Conservation (phyloP, 1,140 invertebrate genomes). For the Ceratina calcarata region DNA sequence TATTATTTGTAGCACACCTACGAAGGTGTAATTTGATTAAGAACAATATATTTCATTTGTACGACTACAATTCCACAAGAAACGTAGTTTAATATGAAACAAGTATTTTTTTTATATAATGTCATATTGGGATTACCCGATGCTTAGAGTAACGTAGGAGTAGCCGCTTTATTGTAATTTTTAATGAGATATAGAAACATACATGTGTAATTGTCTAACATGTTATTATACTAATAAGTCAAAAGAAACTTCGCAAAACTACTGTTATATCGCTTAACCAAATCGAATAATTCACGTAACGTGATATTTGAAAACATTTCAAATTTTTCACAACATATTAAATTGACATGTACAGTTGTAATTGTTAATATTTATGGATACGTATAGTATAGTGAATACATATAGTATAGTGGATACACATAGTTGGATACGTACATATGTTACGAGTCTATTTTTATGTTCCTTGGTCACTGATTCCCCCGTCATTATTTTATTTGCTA, state of each 20-base stretch:
- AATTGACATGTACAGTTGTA: slow-evolving; percentile 12
- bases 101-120: slow-evolving; percentile 19
- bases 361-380: slow-evolving; percentile 26
- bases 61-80: slow-evolving; percentile 28
- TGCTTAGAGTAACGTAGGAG: slow-evolving; percentile 37
- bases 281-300: background rate
- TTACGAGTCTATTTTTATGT: slow-evolving; percentile 36
- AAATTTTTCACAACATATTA: slow-evolving; percentile 1
- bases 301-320: slow-evolving; percentile 12
- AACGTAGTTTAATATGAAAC: slow-evolving; percentile 30
- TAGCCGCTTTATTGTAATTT: slow-evolving; percentile 29
- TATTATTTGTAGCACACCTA: slow-evolving; percentile 18
- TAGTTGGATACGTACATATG: background rate
- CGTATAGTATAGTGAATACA: too few relatives aligned
- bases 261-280: slow-evolving; percentile 2
- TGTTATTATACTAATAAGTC: slow-evolving; percentile 26
- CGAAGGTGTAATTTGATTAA: slow-evolving; percentile 36
- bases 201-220: slow-evolving; percentile 37
- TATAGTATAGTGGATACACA: too few relatives aligned
- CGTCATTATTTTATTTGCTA: slow-evolving; percentile 11
- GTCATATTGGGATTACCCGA: background rate
- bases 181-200: slow-evolving; percentile 27
- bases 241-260: slow-evolving; percentile 4
- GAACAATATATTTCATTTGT: slow-evolving; percentile 28
- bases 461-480: slow-evolving; percentile 39